Evolutionary conservation across 2,888 invertebrate species (phyloP).

Genomic region (Crematogaster levior): DNA sequence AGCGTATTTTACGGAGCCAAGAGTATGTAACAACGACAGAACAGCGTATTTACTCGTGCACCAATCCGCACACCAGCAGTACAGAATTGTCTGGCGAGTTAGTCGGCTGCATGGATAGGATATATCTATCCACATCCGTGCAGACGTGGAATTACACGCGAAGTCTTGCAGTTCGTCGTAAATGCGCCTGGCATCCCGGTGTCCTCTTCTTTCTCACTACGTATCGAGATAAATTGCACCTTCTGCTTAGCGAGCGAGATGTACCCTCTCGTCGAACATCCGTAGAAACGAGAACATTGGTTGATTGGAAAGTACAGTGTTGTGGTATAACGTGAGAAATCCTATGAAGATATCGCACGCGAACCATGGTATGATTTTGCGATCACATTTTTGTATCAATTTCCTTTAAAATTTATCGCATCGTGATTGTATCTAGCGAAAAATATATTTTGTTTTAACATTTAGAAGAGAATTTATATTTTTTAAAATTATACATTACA

Average conservation of each 20-base stretch:
- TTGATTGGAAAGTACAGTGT: conserved; percentile 53
- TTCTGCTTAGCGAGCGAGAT: conserved; percentile 46
- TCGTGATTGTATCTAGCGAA: not conserved
- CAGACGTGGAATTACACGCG: conserved; percentile 54
- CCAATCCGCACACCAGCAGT: conserved; percentile 32
- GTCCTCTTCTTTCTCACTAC: conserved; percentile 23
- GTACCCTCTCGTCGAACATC: conserved; percentile 57
- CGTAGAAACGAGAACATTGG: conserved; percentile 67
- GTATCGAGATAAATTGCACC: conserved; percentile 62
- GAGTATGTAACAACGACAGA: conserved; percentile 11
- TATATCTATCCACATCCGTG: conserved; percentile 36
- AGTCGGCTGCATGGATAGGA: conserved; percentile 61
- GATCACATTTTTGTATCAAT: conserved; percentile 50
- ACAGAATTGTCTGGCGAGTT: conserved; percentile 62
- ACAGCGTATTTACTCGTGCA: not conserved
- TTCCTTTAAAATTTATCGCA: not conserved
- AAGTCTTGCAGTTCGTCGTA: conserved; percentile 50
- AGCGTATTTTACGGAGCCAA: conserved; percentile 12
- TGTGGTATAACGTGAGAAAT: conserved; percentile 70
- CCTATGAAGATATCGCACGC: conserved; percentile 51
- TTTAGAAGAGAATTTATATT: not conserved
- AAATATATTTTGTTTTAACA: not conserved
- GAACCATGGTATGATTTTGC: conserved; percentile 49
- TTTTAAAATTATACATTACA: not conserved
- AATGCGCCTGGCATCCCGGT: conserved; percentile 45